These are phyloP conservation scores for Scaptodrosophila lebanonensis DNA, from an alignment of 1,140 invertebrate genomes.

Conservation along the genomic window DNA sequence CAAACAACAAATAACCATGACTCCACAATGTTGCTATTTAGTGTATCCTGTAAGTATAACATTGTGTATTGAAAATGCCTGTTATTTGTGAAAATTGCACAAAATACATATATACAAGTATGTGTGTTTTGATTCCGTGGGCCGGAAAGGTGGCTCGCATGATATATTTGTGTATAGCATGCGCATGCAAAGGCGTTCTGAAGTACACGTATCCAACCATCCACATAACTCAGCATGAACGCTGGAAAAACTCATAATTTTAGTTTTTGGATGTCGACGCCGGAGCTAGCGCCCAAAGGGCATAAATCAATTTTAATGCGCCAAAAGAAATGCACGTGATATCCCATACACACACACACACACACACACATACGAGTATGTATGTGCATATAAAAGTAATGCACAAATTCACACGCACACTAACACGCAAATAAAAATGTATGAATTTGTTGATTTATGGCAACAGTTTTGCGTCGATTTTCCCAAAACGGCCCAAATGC, in stretches of 20 bases:
- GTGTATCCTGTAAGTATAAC: too few species aligned
- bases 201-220: slow-evolving; percentile 48
- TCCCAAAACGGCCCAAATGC: slow-evolving; percentile 7
- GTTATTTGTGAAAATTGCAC: too few species aligned
- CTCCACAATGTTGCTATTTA: too few species aligned
- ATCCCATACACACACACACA: slow-evolving; percentile 13
- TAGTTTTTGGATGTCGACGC: slow-evolving; percentile 26
- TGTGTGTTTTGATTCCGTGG: slow-evolving; percentile 4
- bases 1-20: too few species aligned
- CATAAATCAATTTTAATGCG: slow-evolving; percentile 66
- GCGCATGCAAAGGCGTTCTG: slow-evolving; percentile 37
- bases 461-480: slow-evolving; percentile 48
- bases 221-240: slow-evolving; percentile 35
- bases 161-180: slow-evolving; percentile 62
- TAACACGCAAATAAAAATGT: slow-evolving; percentile 16
- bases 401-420: not conserved
- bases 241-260: slow-evolving; percentile 42
- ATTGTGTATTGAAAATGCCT: too few species aligned
- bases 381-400: slow-evolving; percentile 12
- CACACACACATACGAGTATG: slow-evolving; percentile 45
- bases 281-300: too few species aligned
- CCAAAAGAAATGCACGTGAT: slow-evolving; percentile 44
- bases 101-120: slow-evolving; percentile 5
- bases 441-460: slow-evolving; percentile 59
- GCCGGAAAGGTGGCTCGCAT: slow-evolving; percentile 6